Base-by-base conservation (phyloP, 2,113 vertebrate genomes). In the Urocitellus parryii region DNA sequence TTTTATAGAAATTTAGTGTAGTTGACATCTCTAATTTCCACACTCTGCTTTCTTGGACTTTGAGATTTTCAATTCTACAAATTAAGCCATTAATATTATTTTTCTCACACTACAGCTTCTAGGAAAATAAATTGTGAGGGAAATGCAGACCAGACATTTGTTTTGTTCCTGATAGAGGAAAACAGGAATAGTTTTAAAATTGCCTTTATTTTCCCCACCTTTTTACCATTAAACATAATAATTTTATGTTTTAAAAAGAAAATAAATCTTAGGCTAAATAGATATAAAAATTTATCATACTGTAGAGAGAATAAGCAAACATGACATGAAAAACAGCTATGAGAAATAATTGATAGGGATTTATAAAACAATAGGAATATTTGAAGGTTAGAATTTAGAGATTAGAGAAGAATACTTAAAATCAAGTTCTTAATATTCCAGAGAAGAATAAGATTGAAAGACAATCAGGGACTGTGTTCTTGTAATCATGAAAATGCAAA, bases 51-150 rank as follows among this genome's bases (percentile, higher is more conserved):
- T 70, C 67, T 74, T 51, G 16, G 29, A 77, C 32, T 58, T 95
- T 70, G 65, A 88, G 22, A 87, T 68, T 90, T 89, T 95, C 32
- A 45, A 0, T 94, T 91, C 11, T 87, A 77, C 34, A 95, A 24
- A 9, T 72, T 70, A 34, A 65, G 58, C 37, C 68, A 58, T 2
- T 34, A 94, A 85, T 1, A 58, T 45, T 83, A 73, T 58, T 68
- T 65, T 5, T 29, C 18, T 91, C 20, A 61, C 2, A 95, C 12
- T 58, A 34, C 0, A 76, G 17, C 29, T 78, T 53, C 29, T 63
- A 70, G 48, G 25, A 63, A 91, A 84, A 95, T 51, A 73, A 79
- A 94, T 85, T 53, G 9, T 67, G 34, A 94, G 58, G 20, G 9
- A 68, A 68, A 89, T 68, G 5, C 20, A 79, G 7, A 1, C 1